Conservation (phyloP, 2,113 vertebrate species). For the Anoura caudifer region DNA sequence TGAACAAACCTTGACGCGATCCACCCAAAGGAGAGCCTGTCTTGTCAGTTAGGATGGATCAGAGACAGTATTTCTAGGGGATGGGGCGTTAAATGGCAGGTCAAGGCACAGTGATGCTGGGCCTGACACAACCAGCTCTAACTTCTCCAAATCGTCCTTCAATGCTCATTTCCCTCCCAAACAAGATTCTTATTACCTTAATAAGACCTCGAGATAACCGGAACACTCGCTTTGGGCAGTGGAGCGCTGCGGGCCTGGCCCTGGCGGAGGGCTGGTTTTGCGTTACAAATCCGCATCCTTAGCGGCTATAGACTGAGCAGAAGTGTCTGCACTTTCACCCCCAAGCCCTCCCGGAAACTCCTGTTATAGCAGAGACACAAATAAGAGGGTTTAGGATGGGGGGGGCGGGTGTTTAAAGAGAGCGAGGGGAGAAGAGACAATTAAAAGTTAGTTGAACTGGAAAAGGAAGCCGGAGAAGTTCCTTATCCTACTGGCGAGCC, state of each 20-base stretch:
- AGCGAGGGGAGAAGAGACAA: neutral
- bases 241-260: neutral
- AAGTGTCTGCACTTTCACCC: neutral
- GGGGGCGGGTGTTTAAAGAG: no score
- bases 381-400: neutral
- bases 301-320: neutral
- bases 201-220: neutral
- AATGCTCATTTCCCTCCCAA: neutral
- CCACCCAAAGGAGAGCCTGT: neutral
- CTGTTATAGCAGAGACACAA: neutral
- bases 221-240: neutral
- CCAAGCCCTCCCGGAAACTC: neutral
- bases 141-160: neutral
- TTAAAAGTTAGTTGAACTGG: constrained; percentile 65
- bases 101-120: neutral
- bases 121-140: neutral
- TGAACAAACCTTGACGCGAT: neutral
- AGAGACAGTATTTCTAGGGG: constrained; percentile 6
- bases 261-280: neutral
- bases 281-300: neutral
- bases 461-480: constrained; percentile 35
- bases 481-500: neutral
- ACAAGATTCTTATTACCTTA: neutral
- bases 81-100: neutral
- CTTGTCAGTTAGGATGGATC: constrained; percentile 37